Evolutionary conservation across 2,888 invertebrate species (phyloP).

Genomic region (Stenolophus ochropezus): DNA sequence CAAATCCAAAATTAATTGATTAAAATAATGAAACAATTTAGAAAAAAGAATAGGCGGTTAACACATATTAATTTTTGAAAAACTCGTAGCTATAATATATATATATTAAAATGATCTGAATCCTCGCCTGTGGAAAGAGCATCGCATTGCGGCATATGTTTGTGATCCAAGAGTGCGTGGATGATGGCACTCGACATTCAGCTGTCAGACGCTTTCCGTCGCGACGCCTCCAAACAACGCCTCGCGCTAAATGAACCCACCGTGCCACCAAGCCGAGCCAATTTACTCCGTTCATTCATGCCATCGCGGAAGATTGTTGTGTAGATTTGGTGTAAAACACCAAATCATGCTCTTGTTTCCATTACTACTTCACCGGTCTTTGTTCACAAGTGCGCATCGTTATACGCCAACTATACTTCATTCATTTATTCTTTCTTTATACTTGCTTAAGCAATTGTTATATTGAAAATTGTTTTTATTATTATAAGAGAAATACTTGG

Average conservation of each 20-base stretch:
- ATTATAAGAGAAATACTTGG: too few relatives aligned
- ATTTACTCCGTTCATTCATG: constrained; percentile 54
- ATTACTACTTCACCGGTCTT: not conserved
- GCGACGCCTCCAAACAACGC: constrained; percentile 17
- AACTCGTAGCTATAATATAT: too few relatives aligned
- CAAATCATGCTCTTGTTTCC: not conserved
- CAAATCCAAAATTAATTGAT: too few relatives aligned
- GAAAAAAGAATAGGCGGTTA: too few relatives aligned
- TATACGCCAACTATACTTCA: too few relatives aligned
- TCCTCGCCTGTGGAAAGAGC: not conserved
- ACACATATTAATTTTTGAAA: too few relatives aligned
- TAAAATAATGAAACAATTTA: too few relatives aligned
- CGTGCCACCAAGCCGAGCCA: constrained; percentile 34
- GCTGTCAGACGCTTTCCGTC: constrained; percentile 11
- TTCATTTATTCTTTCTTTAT: too few relatives aligned
- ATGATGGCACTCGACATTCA: constrained; percentile 40
- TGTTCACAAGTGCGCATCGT: too few relatives aligned
- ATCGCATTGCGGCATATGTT: constrained; percentile 42
- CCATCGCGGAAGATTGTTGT: not conserved
- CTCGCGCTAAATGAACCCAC: constrained; percentile 17
- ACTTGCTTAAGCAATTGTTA: too few relatives aligned
- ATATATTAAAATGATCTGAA: not conserved
- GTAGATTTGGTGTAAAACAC: not conserved
- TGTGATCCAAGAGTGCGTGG: constrained; percentile 45
- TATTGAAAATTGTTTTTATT: too few relatives aligned